Evolutionary conservation across 2,797 vertebrate species (phyloP), one percentile per base, ranked within the genome.

Genomic region (Spondyliosoma cantharus): DNA sequence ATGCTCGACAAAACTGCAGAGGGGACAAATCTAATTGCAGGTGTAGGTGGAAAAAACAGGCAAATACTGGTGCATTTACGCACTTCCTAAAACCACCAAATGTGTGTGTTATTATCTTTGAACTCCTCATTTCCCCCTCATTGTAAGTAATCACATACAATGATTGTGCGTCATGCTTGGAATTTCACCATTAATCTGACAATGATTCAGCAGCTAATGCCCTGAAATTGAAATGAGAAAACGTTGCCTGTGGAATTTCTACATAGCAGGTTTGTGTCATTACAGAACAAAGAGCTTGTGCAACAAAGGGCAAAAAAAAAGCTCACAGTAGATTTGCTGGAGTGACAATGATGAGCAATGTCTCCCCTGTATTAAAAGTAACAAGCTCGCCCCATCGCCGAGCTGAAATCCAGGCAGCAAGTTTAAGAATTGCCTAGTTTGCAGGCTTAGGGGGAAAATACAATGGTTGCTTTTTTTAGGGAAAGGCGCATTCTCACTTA

Each of bases 141-240:
- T 16, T 77, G 75, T 80, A 60, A 78, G 81, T 81, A 87, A 89
- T 89, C 68, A 68, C 56, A 63, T 59, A 81, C 59, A 81, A 69
- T 85, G 75, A 87, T 79, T 85, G 49, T 45, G 70, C 59, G 71
- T 83, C 86, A 85, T 84, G 81, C 78, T 75, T 79, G 29, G 32
- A 87, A 86, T 77, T 82, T 71, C 74, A 86, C 85, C 67, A 89
- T 86, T 91, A 86, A 87, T 84, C 72, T 79, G 54, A 25, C 64
- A 82, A 82, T 82, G 82, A 90, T 85, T 91, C 78, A 80, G 69
- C 79, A 76, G 83, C 69, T 83, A 86, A 90, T 77, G 72, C 59
- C 45, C 56, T 59, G 54, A 79, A 87, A 87, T 82, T 86, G 60
- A 90, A 90, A 85, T 58, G 80, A 54, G 48, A 81, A 84, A 82